These are phyloP conservation scores for Muscicapa comitata DNA, from an alignment of 2,797 vertebrate species.

Conservation along the genomic window DNA sequence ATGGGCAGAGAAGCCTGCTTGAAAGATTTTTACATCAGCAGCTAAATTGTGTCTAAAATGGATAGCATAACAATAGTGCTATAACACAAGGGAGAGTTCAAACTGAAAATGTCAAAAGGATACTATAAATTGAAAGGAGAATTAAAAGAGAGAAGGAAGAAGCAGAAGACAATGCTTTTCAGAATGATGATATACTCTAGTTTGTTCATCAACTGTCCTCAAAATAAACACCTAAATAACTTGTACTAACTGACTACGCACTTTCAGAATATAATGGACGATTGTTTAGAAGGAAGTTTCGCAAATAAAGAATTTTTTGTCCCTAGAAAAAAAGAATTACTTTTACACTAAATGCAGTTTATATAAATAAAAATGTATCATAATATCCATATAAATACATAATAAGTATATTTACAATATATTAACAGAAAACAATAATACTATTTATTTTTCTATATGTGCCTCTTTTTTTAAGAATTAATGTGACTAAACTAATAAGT, in stretches of 20 bases:
- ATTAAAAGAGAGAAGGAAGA: neutral
- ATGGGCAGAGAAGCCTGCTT: neutral
- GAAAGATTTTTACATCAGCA: neutral
- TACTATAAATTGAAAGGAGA: neutral
- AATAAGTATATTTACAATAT: neutral
- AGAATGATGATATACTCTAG: neutral
- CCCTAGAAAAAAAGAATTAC: rapidly evolving
- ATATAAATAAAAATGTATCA: neutral
- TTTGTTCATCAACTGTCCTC: neutral
- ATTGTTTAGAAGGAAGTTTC: neutral
- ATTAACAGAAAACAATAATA: neutral
- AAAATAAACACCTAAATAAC: neutral
- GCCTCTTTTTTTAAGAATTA: neutral
- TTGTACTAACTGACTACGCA: rapidly evolving
- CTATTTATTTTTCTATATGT: neutral
- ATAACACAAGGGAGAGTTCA: neutral
- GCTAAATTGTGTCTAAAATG: neutral
- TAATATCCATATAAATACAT: neutral
- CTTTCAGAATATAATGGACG: neutral
- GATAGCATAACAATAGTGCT: neutral
- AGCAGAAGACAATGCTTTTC: neutral
- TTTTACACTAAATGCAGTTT: neutral
- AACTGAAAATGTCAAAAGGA: neutral
- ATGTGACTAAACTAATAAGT: neutral
- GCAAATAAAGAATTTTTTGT: neutral